Percentiles rank a stretch among this genome's conserved stretches.
phyloP scores from a whole-genome alignment of 2,888 invertebrate genomes.

The Chironomus riparius region DNA sequence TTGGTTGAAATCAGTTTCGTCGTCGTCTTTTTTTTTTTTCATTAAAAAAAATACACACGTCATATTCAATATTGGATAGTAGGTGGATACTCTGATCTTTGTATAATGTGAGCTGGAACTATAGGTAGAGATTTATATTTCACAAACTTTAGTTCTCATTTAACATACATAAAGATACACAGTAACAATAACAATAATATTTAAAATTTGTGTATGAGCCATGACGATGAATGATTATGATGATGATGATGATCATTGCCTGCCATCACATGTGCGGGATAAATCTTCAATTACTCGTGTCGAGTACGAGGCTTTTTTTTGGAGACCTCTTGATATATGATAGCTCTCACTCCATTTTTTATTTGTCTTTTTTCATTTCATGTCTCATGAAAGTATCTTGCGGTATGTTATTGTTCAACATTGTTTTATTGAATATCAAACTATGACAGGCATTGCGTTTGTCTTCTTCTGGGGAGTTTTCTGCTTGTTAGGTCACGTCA shows the following conservation, averaged over 20 bases:
- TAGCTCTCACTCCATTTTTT: slow-evolving; percentile 12
- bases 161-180: not conserved
- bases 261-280: not conserved
- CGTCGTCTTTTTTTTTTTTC: slow-evolving; percentile 3
- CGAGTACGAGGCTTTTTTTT: not conserved
- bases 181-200: not conserved
- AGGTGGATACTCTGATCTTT: slow-evolving; percentile 9
- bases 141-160: not conserved
- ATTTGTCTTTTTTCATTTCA: not conserved
- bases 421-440: not conserved
- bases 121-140: slow-evolving; percentile 9
- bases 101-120: slow-evolving; percentile 5
- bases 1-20: not conserved
- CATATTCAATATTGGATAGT: slow-evolving; percentile 8
- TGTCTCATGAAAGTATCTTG: not conserved
- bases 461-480: not conserved
- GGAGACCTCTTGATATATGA: slow-evolving; percentile 8
- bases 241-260: not conserved
- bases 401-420: not conserved
- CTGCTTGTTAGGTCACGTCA: no score
- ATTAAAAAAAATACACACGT: slow-evolving; percentile 14
- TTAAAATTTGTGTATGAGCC: not conserved
- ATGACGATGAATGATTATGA: not conserved
- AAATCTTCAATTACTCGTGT: not conserved
- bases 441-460: not conserved